phyloP scores from a whole-genome alignment of 2,888 invertebrate genomes.

The Itoplectis maculator region DNA sequence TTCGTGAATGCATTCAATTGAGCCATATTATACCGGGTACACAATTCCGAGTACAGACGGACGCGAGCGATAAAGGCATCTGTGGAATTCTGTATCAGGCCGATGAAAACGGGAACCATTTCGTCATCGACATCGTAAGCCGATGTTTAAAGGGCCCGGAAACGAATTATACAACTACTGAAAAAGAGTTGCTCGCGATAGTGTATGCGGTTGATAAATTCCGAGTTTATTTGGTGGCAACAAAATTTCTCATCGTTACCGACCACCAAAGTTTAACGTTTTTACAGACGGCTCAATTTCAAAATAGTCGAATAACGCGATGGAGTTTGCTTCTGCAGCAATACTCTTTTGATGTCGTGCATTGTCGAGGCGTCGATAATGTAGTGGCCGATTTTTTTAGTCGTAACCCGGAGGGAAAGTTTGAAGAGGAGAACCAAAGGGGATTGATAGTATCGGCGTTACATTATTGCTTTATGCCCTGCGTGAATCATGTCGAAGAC shows the following conservation, averaged over 20 bases:
- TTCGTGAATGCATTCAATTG: slow-evolving; percentile 53
- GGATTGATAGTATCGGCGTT: not conserved
- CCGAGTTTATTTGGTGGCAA: slow-evolving; percentile 31
- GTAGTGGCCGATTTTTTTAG: not conserved
- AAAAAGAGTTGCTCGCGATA: slow-evolving; percentile 71
- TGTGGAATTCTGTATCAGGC: slow-evolving; percentile 65
- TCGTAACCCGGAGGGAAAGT: not conserved
- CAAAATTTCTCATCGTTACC: not conserved
- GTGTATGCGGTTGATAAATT: slow-evolving; percentile 46
- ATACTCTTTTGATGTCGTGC: slow-evolving; percentile 20
- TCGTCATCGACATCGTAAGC: slow-evolving; percentile 70
- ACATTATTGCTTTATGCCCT: not conserved
- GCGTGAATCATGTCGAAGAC: not conserved
- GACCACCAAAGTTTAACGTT: slow-evolving; percentile 26
- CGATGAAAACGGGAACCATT: slow-evolving; percentile 35
- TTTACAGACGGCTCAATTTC: not conserved
- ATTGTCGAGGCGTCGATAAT: not conserved
- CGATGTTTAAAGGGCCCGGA: slow-evolving; percentile 66
- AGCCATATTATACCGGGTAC: slow-evolving; percentile 48
- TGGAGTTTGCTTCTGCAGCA: slow-evolving; percentile 33
- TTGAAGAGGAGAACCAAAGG: not conserved
- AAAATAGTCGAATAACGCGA: not conserved
- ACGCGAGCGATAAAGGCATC: slow-evolving; percentile 62
- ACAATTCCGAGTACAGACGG: slow-evolving; percentile 66
- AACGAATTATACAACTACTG: slow-evolving; percentile 70